Base-by-base conservation (phyloP, 2,113 vertebrate genomes). In the Fulica atra region DNA sequence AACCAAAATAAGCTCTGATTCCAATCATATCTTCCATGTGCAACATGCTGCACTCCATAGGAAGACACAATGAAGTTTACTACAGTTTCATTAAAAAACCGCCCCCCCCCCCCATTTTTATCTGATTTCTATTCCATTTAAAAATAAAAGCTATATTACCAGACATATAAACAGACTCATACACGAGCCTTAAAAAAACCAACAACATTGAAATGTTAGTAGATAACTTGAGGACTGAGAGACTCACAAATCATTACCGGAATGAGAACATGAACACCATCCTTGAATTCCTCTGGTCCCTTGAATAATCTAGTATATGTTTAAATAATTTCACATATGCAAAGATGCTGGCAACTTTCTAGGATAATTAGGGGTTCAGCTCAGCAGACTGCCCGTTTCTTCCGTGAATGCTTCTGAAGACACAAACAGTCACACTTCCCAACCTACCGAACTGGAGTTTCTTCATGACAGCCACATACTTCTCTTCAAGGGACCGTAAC, bases 361-460 rank as follows among this genome's bases (percentile, higher is more conserved):
- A 93, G 86, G 86, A 51, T 24, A 85, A 21, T 64, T 4, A 40
- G 20, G 20, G n/a, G 40, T 57, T 91, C 59, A 4, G 4, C 36
- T 25, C 42, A 66, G 70, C 6, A 73, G 59, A 59, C 24, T 18
- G n/a, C 23, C 2, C 44, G 44, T 42, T 81, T 93, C 16, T 87
- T 68, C 59, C 38, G 26, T 21, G 46, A 11, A 9, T 70, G 35
- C 57, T 82, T 80, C 87, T 56, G 36, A 72, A 78, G 57, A 66
- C 38, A 51, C 16, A 81, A 87, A 86, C 20, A 73, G 84, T 90
- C 53, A 87, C 79, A 74, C 54, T 79, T 91, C 16, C 85, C 69
- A 94, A 98, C 99, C 98, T 98, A 99, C 99, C 99, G 82, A 99
- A 99, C 87, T 99, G 99, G 50, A 99, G 98, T 94, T 99, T 99